Base-by-base conservation (phyloP, 1,140 invertebrate species). In the Euschistus heros region DNA sequence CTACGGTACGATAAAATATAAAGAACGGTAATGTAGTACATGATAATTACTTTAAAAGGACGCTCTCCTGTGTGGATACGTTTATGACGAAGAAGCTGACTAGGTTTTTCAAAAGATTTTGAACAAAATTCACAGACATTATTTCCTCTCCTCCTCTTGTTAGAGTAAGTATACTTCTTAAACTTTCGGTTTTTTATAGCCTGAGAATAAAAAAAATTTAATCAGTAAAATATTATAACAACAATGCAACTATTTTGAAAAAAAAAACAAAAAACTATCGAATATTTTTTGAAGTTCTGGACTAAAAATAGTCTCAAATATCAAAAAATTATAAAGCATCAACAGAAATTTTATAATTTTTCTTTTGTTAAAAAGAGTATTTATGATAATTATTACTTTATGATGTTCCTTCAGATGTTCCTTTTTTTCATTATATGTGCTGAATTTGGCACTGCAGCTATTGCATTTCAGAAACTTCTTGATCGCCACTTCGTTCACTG, bases 61-160 rank as follows among this genome's bases (percentile, higher is more conserved):
- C 80, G 80, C 72, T 85, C 84, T 24, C 84, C 84, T 0, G 81
- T 85, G 68, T 85, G 84, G 18, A 84, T 82, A 62, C 82, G 72
- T 17, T 80, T 75, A 70, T 86, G 84, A 17, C 84, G 72, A 62
- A 78, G 73, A 37, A 86, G 70, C 65, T 84, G 79, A 67, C 80
- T 83, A 7, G 79, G 78, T 70, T 82, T 84, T 67, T 78, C 73
- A 69, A 84, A 84, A 20, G 73, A 72, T 69, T 84, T 84, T 3
- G 75, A 74, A 73, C 82, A 84, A 64, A 78, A 77, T 65, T 80
- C 62, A 69, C 69, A 71, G 14, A 50, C 37, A 60, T 69, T 30
- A 42, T 33, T 42, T 54, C 61, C 47, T 57, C 61, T 62, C 27
- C 67, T 68, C 60, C 69, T 68, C 70, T 68, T 67, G n/a, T 42